Base-by-base conservation (phyloP, 2,888 invertebrate genomes). In the Bombylius major region DNA sequence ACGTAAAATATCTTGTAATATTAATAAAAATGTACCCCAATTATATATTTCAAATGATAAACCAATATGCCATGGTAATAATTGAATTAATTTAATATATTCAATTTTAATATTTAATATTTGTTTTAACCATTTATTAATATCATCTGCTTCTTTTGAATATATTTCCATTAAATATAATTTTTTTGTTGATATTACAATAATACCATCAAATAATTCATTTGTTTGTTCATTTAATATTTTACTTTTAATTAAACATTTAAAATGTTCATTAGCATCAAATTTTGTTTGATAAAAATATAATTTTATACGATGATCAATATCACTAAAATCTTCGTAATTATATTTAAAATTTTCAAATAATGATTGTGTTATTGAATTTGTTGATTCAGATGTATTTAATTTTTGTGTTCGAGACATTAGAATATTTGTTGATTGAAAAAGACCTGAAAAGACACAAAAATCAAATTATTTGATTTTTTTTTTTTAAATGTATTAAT, bases 251-350 rank as follows among this genome's bases (percentile, higher is more conserved):
- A 77, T 70, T 51, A 80, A 65, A 70, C 79, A 73, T 52, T 78
- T 73, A 7, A 81, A 73, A 57, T 78, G 77, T 65, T 81, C 81
- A 39, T 74, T 75, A 56, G 76, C 71, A 58, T 78, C 76, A 61
- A 82, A 80, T 63, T 80, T 70, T 57, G 71, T 72, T 60, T 79
- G 72, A 65, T 78, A 77, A 45, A 82, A 74, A 65, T 77, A 77
- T 5, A 79, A 68, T 64, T 81, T 81, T n/a, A 82, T 69, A 51
- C 81, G 76, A 63, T 80, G 80, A 68, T 82, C 82, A 23, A 80
- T 71, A 60, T 76, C 74, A 57, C 72, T 71, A 55, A 79, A 81
- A 63, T 81, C 75, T 7, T 65, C 73, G 60, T 77, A 81, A 44
- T 77, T 79, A 62, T 79, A 81, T 63, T 77, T 76, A 61, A 78